These are phyloP conservation scores for Mactromeris polynyma DNA, from an alignment of 2,888 invertebrate genomes.

Conservation along the genomic window DNA sequence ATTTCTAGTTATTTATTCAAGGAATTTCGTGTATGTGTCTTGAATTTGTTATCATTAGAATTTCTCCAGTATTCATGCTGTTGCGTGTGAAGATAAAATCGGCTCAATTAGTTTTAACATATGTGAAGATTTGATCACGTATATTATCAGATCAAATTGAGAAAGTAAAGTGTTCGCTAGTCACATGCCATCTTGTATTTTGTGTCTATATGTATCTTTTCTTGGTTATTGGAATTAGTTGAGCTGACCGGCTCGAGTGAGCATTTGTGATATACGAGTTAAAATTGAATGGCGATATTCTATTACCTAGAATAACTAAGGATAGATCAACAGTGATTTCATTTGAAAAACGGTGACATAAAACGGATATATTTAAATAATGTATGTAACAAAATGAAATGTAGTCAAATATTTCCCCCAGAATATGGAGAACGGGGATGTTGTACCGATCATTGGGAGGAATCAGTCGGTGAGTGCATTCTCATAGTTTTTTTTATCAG, in stretches of 20 bases:
- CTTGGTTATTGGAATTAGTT: neutral
- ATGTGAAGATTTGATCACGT: constrained; percentile 9
- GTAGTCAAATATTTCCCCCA: neutral
- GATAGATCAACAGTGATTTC: neutral
- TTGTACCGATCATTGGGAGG: constrained; percentile 54
- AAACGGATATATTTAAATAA: neutral
- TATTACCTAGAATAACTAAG: neutral
- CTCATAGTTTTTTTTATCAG: neutral
- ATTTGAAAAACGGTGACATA: neutral
- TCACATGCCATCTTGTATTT: neutral
- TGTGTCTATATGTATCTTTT: neutral
- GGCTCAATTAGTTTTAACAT: neutral
- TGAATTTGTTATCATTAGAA: neutral
- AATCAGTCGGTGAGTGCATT: constrained; percentile 37
- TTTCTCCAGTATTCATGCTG: neutral
- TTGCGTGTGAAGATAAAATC: neutral
- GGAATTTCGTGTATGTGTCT: neutral
- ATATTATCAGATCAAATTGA: constrained; percentile 4
- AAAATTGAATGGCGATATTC: neutral
- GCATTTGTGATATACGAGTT: neutral
- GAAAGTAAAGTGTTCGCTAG: neutral
- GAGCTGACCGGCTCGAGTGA: neutral
- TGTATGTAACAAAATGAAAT: constrained; percentile 7
- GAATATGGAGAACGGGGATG: constrained; percentile 61
- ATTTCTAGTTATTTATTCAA: neutral